Evolutionary conservation across 1,140 invertebrate species (phyloP).

Genomic region (Amphibalanus amphitrite): DNA sequence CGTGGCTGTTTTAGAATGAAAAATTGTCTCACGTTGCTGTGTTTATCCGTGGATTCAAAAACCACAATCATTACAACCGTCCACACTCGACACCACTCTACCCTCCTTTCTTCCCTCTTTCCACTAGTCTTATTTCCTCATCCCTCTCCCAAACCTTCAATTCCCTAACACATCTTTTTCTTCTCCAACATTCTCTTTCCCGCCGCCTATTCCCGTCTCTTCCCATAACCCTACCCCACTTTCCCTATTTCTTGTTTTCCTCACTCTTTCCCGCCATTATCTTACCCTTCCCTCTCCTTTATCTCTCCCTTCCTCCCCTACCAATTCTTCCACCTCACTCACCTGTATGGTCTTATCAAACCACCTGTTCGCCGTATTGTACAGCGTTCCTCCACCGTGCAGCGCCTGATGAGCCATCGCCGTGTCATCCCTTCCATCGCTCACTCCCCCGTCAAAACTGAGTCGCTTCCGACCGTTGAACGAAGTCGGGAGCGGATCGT

Average conservation of each 20-base stretch:
- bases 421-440: slow-evolving; percentile 20
- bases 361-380: slow-evolving; percentile 84
- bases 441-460: slow-evolving; percentile 15
- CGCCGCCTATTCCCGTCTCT: too few relatives aligned
- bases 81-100: too few relatives aligned
- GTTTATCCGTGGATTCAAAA: too few relatives aligned
- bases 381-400: slow-evolving; percentile 68
- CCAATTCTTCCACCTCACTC: slow-evolving; percentile 15
- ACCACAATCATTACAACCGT: too few relatives aligned
- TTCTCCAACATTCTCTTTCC: too few relatives aligned
- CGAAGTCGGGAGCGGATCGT: slow-evolving; percentile 41
- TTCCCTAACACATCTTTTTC: too few relatives aligned
- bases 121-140: too few relatives aligned
- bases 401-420: slow-evolving; percentile 47
- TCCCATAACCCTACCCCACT: too few relatives aligned
- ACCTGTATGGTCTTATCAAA: slow-evolving; percentile 92
- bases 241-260: not conserved
- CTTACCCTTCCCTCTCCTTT: not conserved
- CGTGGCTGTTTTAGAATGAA: too few relatives aligned
- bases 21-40: too few relatives aligned
- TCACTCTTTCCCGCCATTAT: not conserved
- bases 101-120: too few relatives aligned
- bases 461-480: slow-evolving; percentile 19
- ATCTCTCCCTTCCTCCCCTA: not conserved
- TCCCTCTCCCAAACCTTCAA: too few relatives aligned